phyloP scores from a whole-genome alignment of 2,797 vertebrate species.

The Typhlichthys eigenmanni region DNA sequence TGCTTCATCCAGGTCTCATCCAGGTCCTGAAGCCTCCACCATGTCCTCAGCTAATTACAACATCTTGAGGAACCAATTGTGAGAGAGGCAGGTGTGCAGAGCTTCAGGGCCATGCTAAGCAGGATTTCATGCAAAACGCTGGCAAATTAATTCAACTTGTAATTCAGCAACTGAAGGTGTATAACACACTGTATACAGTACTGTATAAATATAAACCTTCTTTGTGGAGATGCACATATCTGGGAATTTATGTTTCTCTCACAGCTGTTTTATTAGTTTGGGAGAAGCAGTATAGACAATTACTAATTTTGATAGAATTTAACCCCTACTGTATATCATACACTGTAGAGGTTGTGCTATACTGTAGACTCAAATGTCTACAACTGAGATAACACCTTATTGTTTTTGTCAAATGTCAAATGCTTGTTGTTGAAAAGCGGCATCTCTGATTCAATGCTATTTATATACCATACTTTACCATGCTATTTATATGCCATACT shows the following conservation, averaged over 20 bases:
- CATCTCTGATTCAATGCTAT: no score
- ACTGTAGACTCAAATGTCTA: no score
- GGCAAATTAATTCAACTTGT: conserved; percentile 47
- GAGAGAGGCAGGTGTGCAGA: conserved; percentile 51
- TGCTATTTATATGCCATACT: no score
- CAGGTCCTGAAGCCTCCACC: conserved; percentile 22
- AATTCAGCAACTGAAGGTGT: conserved; percentile 30
- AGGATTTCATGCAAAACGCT: conserved; percentile 30
- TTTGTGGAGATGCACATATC: conserved; percentile 2
- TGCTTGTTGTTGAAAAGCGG: no score
- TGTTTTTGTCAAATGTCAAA: no score
- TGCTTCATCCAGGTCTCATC: conserved; percentile 10
- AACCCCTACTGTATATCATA: no score
- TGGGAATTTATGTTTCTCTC: background rate
- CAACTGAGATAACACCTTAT: no score
- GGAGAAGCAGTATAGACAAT: no score
- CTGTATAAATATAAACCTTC: background rate
- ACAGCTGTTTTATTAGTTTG: no score
- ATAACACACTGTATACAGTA: background rate
- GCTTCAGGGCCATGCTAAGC: conserved; percentile 38
- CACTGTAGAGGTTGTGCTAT: no score
- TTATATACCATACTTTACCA: no score
- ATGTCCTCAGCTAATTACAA: conserved; percentile 57
- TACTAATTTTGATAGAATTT: no score
- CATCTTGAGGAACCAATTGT: conserved; percentile 53